Evolutionary conservation across 92 coral and sea anemone genomes (phyloP).

Genomic region (Phymanthus crucifer): DNA sequence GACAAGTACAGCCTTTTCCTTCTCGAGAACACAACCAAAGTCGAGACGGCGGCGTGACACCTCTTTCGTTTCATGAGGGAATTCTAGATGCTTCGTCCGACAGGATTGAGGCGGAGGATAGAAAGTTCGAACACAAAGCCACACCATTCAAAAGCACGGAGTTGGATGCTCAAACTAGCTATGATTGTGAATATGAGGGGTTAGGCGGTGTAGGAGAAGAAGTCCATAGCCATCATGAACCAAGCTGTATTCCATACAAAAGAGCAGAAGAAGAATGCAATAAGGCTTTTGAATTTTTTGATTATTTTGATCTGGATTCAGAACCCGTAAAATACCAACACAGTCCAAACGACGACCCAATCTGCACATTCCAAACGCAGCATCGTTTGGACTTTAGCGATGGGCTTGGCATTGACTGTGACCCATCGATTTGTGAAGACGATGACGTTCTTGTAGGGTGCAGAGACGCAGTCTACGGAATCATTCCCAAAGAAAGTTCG

Average conservation of each 20-base stretch:
- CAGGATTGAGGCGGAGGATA: neutral
- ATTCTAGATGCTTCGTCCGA: neutral
- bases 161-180: neutral
- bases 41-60: neutral
- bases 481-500: slow-evolving; percentile 37
- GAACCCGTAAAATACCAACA: slow-evolving; percentile 41
- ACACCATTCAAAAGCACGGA: neutral
- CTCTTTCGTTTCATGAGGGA: neutral
- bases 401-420: slow-evolving; percentile 48
- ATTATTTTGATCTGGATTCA: slow-evolving; percentile 41
- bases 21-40: neutral
- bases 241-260: slow-evolving; percentile 57
- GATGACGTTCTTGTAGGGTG: slow-evolving; percentile 64
- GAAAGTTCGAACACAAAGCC: neutral
- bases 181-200: slow-evolving; percentile 28
- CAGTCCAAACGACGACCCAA: slow-evolving; percentile 31
- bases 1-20: neutral
- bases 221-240: slow-evolving; percentile 16
- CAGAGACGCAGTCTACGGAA: slow-evolving; percentile 61
- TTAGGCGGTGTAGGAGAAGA: neutral
- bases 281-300: slow-evolving; percentile 60
- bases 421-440: slow-evolving; percentile 48
- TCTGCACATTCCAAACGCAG: slow-evolving; percentile 61
- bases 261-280: slow-evolving; percentile 50
- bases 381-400: slow-evolving; percentile 48